Evolutionary conservation across 2,888 invertebrate species (phyloP), one percentile per base, ranked within the genome.

Genomic region (Andrena bicolor): DNA sequence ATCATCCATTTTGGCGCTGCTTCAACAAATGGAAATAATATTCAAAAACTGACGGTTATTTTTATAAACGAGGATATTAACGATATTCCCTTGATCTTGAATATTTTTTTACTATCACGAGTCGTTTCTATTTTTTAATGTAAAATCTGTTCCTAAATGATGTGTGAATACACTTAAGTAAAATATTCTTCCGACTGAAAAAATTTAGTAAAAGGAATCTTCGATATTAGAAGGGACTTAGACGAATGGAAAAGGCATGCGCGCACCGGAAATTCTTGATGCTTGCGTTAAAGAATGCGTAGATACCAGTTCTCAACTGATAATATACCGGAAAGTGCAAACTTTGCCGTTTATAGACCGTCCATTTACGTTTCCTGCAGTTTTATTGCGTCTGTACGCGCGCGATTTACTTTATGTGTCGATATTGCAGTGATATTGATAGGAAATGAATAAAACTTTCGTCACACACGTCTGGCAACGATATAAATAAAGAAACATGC

Each of bases 321-420:
- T 68, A 65, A 72, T 58, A 23, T 53, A 66, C 63, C 23, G 41
- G 51, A 53, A 63, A 73, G 23, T 30, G 53, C 7, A 68, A 61
- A 70, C 41, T 70, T 53, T 53, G 48, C 32, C 16, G n/a, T 23
- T 28, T 41, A 35, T 26, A 41, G 35, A 49, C 32, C 32, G 32
- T 32, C n/a, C n/a, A 20, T 72, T 63, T 63, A 35, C 49, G 32
- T 61, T 60, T 20, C 16, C 6, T 61, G 68, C 32, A 68, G 53
- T 20, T 35, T 51, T 63, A 63, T 72, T 23, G 60, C 49, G n/a
- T 49, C n/a, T 20, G 23, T 56, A 13, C 20, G 8, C 8, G 4
- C 8, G 10, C 53, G 4, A 23, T 20, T 56, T 56, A 10, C 53
- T 20, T 23, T 23, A 10, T 23, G 8, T 0, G 13, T 56, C 53